These are phyloP conservation scores for Entomobrya proxima DNA, from an alignment of 2,888 invertebrate species.

Conservation along the genomic window DNA sequence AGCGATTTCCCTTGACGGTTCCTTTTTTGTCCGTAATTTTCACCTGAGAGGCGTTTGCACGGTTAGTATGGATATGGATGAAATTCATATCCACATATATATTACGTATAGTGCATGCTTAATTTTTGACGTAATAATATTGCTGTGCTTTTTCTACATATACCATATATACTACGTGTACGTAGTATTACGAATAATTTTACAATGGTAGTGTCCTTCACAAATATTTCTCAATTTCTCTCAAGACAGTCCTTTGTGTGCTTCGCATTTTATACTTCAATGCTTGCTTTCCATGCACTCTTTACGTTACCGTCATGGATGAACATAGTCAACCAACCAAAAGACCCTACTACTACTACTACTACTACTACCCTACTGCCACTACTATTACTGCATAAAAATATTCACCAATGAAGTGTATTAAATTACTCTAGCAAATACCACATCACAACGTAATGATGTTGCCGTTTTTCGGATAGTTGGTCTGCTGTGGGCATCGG, in stretches of 20 bases:
- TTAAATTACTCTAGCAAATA: too few species aligned
- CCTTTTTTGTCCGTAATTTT: slow-evolving; percentile 20
- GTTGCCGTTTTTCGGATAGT: too few species aligned
- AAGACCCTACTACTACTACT: too few species aligned
- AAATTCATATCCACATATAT: slow-evolving; percentile 20
- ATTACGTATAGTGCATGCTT: background rate
- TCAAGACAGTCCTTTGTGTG: background rate
- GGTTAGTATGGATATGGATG: background rate
- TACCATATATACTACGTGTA: background rate
- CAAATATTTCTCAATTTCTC: background rate
- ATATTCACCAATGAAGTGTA: too few species aligned
- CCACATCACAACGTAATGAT: too few species aligned
- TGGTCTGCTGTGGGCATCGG: too few species aligned
- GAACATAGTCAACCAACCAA: background rate
- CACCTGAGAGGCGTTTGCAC: slow-evolving; percentile 42
- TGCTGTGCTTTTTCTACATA: background rate
- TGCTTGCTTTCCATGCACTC: too few species aligned
- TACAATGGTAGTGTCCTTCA: background rate
- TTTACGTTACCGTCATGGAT: too few species aligned
- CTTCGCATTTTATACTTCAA: background rate
- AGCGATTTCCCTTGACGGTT: background rate
- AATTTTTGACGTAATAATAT: background rate
- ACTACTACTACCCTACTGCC: too few species aligned
- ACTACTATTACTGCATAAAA: too few species aligned
- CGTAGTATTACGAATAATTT: background rate